These are phyloP conservation scores for Esox niger DNA, from an alignment of 2,113 vertebrate species.

Conservation along the genomic window DNA sequence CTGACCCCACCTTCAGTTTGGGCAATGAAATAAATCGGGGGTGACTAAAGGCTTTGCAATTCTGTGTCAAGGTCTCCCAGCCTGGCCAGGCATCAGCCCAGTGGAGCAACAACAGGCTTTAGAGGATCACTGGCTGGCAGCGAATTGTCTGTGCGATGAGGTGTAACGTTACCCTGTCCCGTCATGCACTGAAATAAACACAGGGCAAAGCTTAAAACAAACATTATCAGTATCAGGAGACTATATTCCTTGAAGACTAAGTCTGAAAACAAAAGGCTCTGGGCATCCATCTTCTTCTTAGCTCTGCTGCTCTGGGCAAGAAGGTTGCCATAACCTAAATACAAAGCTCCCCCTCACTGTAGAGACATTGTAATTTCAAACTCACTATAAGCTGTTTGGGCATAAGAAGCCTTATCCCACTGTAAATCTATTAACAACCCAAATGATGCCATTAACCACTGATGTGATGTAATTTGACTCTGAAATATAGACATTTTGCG, in stretches of 20 bases:
- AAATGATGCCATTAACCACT: too few relatives aligned
- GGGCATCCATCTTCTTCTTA: too few relatives aligned
- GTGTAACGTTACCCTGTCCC: constrained; percentile 41
- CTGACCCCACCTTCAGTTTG: constrained; percentile 17
- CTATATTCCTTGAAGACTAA: neutral
- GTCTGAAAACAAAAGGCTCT: too few relatives aligned
- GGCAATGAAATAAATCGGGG: neutral
- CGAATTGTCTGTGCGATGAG: constrained; percentile 26
- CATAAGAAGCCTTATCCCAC: too few relatives aligned
- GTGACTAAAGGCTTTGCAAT: constrained; percentile 34
- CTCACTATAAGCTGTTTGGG: too few relatives aligned
- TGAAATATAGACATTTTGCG: too few relatives aligned
- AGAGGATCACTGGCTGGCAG: constrained; percentile 37
- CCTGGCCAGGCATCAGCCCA: neutral
- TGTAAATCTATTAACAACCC: too few relatives aligned
- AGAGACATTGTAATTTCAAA: too few relatives aligned
- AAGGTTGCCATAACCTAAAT: too few relatives aligned
- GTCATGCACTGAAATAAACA: constrained; percentile 56
- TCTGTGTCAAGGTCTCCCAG: constrained; percentile 24
- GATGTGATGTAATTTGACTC: too few relatives aligned
- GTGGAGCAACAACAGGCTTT: neutral
- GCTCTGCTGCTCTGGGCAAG: too few relatives aligned
- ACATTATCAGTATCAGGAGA: neutral
- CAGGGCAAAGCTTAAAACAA: constrained; percentile 44
- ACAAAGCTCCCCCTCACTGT: too few relatives aligned